These are phyloP conservation scores for Trachythela sp. DNA, from an alignment of 64 coral and sea anemone genomes.

Conservation along the genomic window DNA sequence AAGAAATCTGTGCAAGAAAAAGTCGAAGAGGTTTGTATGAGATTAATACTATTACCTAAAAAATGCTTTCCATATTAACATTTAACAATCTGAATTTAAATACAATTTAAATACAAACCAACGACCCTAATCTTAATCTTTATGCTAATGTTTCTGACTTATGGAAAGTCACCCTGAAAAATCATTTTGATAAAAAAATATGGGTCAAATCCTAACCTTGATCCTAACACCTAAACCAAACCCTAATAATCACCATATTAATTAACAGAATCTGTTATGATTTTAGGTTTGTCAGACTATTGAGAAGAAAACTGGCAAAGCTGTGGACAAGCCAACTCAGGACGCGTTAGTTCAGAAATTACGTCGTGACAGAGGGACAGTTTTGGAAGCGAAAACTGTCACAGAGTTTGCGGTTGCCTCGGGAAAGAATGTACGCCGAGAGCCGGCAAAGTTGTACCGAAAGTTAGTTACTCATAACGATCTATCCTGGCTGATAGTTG, in stretches of 20 bases:
- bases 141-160: too few relatives aligned
- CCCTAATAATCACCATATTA: too few relatives aligned
- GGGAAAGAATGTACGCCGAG: conserved; percentile 47
- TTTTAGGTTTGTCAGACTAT: conserved; percentile 20
- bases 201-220: too few relatives aligned
- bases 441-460: conserved; percentile 32
- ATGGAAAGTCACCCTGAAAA: too few relatives aligned
- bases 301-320: conserved; percentile 59
- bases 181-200: too few relatives aligned
- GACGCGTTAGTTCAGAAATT: conserved; percentile 28
- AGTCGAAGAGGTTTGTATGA: conserved; percentile 75
- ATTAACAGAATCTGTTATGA: too few relatives aligned
- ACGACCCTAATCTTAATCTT: too few relatives aligned
- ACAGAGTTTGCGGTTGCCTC: conserved; percentile 52
- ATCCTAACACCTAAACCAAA: too few relatives aligned
- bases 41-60: too few relatives aligned
- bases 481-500: conserved; percentile 62
- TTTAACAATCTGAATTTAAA: too few relatives aligned
- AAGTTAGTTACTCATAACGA: conserved; percentile 59
- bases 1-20: conserved; percentile 54
- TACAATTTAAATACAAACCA: too few relatives aligned
- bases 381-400: conserved; percentile 68
- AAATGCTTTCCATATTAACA: too few relatives aligned
- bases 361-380: conserved; percentile 71
- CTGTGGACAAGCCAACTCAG: conserved; percentile 37